Evolutionary conservation across 2,113 vertebrate species (phyloP).

Genomic region (Planiliza haematocheilus): DNA sequence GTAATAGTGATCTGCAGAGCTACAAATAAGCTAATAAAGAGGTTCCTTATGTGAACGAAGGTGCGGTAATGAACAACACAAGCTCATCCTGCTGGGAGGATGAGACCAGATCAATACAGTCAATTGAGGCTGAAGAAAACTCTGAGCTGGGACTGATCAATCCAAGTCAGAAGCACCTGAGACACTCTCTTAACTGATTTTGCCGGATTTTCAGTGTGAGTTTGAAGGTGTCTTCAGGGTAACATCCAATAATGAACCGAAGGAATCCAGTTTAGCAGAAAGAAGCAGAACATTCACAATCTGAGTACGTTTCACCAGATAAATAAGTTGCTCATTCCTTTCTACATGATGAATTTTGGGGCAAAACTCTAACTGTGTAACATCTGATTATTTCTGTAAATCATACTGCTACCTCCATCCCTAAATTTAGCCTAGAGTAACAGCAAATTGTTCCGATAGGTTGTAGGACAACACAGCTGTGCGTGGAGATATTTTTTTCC

Average conservation of each 20-base stretch:
- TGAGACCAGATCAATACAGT: constrained; percentile 46
- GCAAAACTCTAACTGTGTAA: background rate
- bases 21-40: constrained; percentile 22
- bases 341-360: no score
- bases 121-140: constrained; percentile 30
- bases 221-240: background rate
- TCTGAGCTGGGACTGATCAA: constrained; percentile 39
- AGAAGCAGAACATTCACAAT: background rate
- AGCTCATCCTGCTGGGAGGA: constrained; percentile 21
- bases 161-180: constrained; percentile 30
- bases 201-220: background rate
- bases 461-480: no score
- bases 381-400: background rate
- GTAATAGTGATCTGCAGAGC: background rate
- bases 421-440: background rate
- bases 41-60: background rate
- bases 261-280: constrained; percentile 4
- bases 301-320: no score
- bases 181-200: constrained; percentile 37
- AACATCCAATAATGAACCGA: constrained; percentile 18
- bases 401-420: background rate
- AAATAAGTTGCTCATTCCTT: no score
- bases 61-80: constrained; percentile 39
- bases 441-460: no score
- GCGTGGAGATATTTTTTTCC: no score